Base-by-base conservation (phyloP, 2,113 vertebrate species). In the Thalassarche chlororhynchos region DNA sequence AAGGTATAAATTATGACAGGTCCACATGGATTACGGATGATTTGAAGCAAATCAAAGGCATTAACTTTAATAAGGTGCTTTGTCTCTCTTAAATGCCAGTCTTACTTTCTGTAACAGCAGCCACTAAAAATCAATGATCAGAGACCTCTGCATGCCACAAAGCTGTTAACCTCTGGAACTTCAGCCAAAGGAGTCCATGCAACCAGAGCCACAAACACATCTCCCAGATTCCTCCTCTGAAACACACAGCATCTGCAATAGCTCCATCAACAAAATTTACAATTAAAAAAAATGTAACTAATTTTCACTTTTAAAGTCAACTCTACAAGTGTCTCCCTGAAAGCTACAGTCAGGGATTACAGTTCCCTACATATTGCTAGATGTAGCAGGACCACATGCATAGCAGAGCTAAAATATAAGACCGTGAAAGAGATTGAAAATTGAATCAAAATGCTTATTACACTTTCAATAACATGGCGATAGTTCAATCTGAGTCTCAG, bases 21-120 rank as follows among this genome's bases (percentile, higher is more conserved):
- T 24, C 91, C 87, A 74, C 62, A 16, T 26, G 79, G 87, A 94
- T 89, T 91, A 70, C 82, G 85, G 83, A 88, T 92, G 77, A 96
- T 95, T 87, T 89, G 60, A 84, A 91, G 90, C 68, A 95, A 97
- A 96, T 96, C 71, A 90, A 76, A 96, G 52, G 71, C 79, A 97
- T 96, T 96, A 96, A 87, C 64, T 95, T 96, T 96, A 91, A 93
- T 81, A 69, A 12, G 60, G 85, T 86, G 57, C 78, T 96, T 93
- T 93, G 91, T 96, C 89, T 91, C 82, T 84, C 87, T 93, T 74
- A 90, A 95, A 88, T 44, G 51, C 64, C 85, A 40, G 64, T 84
- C 40, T 38, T 75, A 44, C 64, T 68, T 91, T 91, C 66, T 93
- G 38, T 36, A 80, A 86, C 46, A 71, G 82, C 92, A 96, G 60